phyloP scores from a whole-genome alignment of 92 coral and sea anemone genomes.

The Parazoanthus swiftii region DNA sequence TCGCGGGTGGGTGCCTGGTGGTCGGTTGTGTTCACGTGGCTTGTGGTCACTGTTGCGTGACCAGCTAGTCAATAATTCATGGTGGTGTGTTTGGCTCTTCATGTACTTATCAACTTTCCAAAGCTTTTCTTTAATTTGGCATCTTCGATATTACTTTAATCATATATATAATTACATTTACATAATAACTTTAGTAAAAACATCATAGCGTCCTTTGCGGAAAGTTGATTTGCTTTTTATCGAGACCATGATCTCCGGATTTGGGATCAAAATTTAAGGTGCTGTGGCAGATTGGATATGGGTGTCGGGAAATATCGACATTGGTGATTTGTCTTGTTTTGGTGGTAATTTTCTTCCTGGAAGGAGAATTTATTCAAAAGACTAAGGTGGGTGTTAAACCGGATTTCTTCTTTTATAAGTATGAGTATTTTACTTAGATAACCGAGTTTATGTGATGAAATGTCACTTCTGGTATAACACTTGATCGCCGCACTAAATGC shows the following conservation, averaged over 20 bases:
- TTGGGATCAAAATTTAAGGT: background rate
- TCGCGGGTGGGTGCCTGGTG: conserved; percentile 28
- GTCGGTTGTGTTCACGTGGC: conserved; percentile 34
- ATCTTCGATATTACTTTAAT: conserved; percentile 8
- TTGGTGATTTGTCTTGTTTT: conserved; percentile 4
- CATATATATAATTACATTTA: background rate
- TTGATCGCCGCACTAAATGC: background rate
- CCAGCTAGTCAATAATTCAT: conserved; percentile 15
- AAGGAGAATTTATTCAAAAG: background rate
- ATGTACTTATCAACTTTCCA: conserved; percentile 17
- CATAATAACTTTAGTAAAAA: background rate
- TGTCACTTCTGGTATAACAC: background rate
- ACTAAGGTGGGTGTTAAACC: background rate
- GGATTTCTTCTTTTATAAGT: too few species aligned
- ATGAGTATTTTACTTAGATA: background rate
- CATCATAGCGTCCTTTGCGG: background rate
- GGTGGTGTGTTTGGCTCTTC: conserved; percentile 12
- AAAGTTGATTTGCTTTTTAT: background rate
- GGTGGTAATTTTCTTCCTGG: background rate
- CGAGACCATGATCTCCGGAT: background rate
- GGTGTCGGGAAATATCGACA: background rate
- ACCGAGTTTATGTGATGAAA: background rate
- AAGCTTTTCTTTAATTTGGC: conserved; percentile 34
- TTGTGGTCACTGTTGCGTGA: conserved; percentile 13
- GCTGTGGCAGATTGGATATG: background rate